These are phyloP conservation scores for Panthera tigris DNA, from an alignment of 2,113 vertebrate genomes.

Conservation along the genomic window DNA sequence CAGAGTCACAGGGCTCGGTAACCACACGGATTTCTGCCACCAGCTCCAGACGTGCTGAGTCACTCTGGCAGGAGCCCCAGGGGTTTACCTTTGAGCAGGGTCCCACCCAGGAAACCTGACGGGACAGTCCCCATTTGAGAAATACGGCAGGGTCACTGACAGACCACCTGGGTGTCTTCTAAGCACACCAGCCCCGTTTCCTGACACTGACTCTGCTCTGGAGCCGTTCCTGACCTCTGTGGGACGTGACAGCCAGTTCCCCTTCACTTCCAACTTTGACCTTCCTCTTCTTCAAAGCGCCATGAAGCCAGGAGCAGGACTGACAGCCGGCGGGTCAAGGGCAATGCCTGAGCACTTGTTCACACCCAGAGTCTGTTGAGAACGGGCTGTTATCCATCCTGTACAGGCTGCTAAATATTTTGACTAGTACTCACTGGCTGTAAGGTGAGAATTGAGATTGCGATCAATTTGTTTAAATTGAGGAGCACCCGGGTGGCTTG, in stretches of 20 bases:
- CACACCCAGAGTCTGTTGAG: neutral
- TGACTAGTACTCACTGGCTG: neutral
- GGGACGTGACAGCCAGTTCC: neutral
- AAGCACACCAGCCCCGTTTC: neutral
- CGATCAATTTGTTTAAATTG: neutral
- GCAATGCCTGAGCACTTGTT: accelerated
- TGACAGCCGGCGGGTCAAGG: neutral
- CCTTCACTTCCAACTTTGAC: neutral
- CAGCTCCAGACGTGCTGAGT: neutral
- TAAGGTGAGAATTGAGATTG: neutral
- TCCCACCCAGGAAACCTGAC: neutral
- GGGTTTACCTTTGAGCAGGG: neutral
- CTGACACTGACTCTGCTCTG: accelerated
- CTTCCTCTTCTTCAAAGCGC: neutral
- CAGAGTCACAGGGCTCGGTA: too few species aligned
- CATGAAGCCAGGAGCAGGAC: accelerated
- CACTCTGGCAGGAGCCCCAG: neutral
- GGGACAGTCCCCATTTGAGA: neutral
- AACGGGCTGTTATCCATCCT: too few species aligned
- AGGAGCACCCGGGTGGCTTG: too few species aligned
- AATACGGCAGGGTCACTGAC: too few species aligned
- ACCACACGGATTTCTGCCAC: neutral
- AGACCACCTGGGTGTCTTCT: neutral
- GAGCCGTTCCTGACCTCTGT: neutral
- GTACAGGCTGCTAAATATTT: neutral